phyloP scores from a whole-genome alignment of 2,888 invertebrate species.

The Furcula furcula region DNA sequence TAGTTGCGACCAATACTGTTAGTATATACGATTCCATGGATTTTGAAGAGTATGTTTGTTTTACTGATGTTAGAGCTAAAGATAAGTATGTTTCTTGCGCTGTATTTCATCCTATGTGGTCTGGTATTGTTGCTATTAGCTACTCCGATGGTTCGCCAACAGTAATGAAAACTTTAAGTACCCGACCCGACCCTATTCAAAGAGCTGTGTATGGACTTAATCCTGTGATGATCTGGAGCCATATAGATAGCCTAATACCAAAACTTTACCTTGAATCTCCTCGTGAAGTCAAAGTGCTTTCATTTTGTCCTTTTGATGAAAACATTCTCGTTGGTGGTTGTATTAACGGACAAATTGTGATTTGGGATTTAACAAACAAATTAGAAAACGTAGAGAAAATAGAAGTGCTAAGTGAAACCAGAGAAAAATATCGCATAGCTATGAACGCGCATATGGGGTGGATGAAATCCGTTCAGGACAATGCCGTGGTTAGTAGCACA shows the following conservation, averaged over 20 bases:
- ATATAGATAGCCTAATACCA: slow-evolving; percentile 85
- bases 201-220: slow-evolving; percentile 83
- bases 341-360: slow-evolving; percentile 85
- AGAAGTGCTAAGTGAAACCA: slow-evolving; percentile 82
- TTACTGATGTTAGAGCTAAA: slow-evolving; percentile 85
- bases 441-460: slow-evolving; percentile 85
- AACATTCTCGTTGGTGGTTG: slow-evolving; percentile 87
- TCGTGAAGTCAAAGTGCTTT: slow-evolving; percentile 84
- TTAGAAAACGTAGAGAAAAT: slow-evolving; percentile 83
- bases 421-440: slow-evolving; percentile 82
- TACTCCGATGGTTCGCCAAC: slow-evolving; percentile 83
- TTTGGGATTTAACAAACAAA: slow-evolving; percentile 86
- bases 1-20: slow-evolving; percentile 56
- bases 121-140: slow-evolving; percentile 85
- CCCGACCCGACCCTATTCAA: slow-evolving; percentile 72
- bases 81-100: slow-evolving; percentile 85
- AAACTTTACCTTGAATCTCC: slow-evolving; percentile 86
- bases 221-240: slow-evolving; percentile 88
- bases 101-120: slow-evolving; percentile 87
- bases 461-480: slow-evolving; percentile 84
- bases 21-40: slow-evolving; percentile 58
- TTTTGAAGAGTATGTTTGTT: slow-evolving; percentile 82
- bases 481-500: slow-evolving; percentile 80
- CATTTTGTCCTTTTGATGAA: slow-evolving; percentile 86
- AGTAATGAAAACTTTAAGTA: slow-evolving; percentile 59